Evolutionary conservation across 2,113 vertebrate genomes (phyloP).

Genomic region (Gallinago jamesoni): DNA sequence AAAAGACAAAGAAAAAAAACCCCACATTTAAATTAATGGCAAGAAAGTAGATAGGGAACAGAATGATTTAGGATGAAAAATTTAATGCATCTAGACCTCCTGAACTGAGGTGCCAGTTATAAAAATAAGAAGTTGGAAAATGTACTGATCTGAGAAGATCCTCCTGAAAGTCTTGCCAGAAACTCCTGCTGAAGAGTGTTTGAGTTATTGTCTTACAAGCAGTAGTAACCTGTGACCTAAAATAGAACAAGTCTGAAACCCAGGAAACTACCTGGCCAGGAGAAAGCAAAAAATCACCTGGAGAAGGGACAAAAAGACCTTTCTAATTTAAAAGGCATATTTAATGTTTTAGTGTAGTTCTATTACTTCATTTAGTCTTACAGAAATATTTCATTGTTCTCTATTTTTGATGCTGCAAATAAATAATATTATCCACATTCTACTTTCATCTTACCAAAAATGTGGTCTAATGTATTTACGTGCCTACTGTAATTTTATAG

Average conservation of each 20-base stretch:
- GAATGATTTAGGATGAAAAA: background rate
- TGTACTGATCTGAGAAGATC: background rate
- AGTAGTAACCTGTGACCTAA: background rate
- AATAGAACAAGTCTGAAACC: background rate
- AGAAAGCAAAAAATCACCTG: background rate
- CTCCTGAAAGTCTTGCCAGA: background rate
- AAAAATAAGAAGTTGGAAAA: background rate
- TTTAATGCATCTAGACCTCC: background rate
- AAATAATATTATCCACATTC: background rate
- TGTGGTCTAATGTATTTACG: background rate
- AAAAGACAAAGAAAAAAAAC: background rate
- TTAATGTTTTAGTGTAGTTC: background rate
- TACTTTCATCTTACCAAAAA: background rate
- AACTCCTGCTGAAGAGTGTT: background rate
- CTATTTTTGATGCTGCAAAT: background rate
- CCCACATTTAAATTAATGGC: background rate
- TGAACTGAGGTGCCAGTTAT: background rate
- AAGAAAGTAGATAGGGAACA: background rate
- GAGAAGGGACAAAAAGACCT: background rate
- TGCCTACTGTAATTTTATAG: background rate
- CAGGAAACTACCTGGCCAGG: too few species aligned
- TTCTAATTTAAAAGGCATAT: background rate
- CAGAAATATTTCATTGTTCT: background rate
- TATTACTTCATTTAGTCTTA: background rate
- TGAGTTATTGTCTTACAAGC: background rate